phyloP scores from a whole-genome alignment of 2,113 vertebrate species.

The Protomyctophum bolini region DNA sequence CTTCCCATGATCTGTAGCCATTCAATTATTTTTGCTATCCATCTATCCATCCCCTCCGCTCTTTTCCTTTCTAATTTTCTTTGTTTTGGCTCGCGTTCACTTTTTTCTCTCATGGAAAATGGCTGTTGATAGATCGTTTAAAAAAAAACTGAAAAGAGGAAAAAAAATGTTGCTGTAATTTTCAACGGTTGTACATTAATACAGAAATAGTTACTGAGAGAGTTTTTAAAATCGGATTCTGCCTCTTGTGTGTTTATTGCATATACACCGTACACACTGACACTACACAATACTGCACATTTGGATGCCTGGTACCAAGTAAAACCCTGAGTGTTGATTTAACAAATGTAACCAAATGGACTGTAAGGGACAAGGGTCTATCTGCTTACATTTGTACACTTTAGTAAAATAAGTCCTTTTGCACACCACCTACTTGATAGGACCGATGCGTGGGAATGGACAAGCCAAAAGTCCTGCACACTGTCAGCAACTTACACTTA shows the following conservation, averaged over 20 bases:
- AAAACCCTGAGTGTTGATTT: too few relatives aligned
- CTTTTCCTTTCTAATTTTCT: constrained; percentile 42
- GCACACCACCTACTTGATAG: too few relatives aligned
- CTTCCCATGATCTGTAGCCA: constrained; percentile 31
- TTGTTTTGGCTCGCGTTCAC: constrained; percentile 59
- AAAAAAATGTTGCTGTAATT: constrained; percentile 79
- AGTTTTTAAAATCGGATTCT: constrained; percentile 80
- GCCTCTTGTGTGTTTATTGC: constrained; percentile 73
- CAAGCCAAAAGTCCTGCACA: too few relatives aligned
- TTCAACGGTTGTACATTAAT: constrained; percentile 87
- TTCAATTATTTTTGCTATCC: constrained; percentile 32
- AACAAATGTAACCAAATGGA: too few relatives aligned
- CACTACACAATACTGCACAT: background rate
- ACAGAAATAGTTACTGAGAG: constrained; percentile 84
- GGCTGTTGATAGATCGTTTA: constrained; percentile 80
- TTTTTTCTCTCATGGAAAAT: constrained; percentile 69
- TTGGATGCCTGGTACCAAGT: too few relatives aligned
- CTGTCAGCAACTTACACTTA: too few relatives aligned
- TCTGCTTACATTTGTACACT: too few relatives aligned
- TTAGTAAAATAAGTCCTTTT: too few relatives aligned
- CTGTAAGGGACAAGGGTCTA: too few relatives aligned
- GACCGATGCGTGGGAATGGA: too few relatives aligned
- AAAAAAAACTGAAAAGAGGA: constrained; percentile 51
- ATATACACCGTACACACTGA: background rate
- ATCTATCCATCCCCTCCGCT: constrained; percentile 18